Percentiles rank a stretch among this genome's conserved stretches.
Conservation (phyloP, 1,140 invertebrate genomes). For the Brachionus rubens region DNA sequence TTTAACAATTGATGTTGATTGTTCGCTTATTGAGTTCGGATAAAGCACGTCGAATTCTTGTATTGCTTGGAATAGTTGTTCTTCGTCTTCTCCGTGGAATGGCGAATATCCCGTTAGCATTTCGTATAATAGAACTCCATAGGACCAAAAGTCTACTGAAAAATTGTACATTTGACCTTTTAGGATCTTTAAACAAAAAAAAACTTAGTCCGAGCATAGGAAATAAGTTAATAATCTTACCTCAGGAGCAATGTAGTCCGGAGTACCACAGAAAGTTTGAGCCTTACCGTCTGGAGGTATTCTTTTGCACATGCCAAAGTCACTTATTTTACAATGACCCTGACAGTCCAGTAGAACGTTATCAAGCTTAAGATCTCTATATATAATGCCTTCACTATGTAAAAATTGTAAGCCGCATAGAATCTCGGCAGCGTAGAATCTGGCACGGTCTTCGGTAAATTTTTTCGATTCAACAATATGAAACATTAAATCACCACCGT, state of each 20-base stretch:
- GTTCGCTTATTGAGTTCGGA: constrained; percentile 81
- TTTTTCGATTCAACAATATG: constrained; percentile 91
- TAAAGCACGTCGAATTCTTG: constrained; percentile 94
- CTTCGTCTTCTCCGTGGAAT: constrained; percentile 96
- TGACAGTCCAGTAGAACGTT: constrained; percentile 94
- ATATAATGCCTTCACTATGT: constrained; percentile 89
- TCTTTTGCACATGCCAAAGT: constrained; percentile 99
- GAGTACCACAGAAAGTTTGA: constrained; percentile 99
- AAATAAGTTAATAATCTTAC: too few relatives aligned
- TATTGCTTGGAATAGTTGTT: constrained; percentile 97
- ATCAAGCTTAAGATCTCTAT: constrained; percentile 94
- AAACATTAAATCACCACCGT: constrained; percentile 99
- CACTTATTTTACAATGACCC: constrained; percentile 93
- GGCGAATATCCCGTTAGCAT: constrained; percentile 97
- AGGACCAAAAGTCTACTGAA: constrained; percentile 98
- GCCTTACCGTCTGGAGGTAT: constrained; percentile 83
- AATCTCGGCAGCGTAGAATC: constrained; percentile 92
- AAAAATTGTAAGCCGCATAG: constrained; percentile 89
- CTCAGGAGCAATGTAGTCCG: constrained; percentile 97
- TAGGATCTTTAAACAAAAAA: too few relatives aligned
- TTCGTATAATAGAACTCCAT: constrained; percentile 92
- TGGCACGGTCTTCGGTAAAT: constrained; percentile 81
- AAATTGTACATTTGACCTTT: constrained; percentile 94
- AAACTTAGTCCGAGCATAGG: too few relatives aligned
- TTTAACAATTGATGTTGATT: constrained; percentile 66